Conservation (phyloP, 2,888 invertebrate genomes). For the Rhabditoides inermis region DNA sequence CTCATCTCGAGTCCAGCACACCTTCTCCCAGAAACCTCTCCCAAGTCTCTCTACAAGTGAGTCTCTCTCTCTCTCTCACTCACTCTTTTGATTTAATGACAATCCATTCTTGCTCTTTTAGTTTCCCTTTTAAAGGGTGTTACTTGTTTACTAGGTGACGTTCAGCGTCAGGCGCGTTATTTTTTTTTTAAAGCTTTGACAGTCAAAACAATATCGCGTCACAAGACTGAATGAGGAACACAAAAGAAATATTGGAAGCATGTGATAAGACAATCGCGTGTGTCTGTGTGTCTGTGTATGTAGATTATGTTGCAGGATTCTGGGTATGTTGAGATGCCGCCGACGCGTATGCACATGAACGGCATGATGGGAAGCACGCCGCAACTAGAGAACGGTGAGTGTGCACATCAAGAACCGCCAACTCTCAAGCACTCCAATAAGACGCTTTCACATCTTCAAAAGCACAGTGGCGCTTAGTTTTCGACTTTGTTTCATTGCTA, state of each 20-base stretch:
- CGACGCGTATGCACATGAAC: constrained; percentile 12
- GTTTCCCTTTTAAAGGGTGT: background rate
- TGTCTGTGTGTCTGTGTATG: background rate
- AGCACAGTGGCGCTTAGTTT: too few species aligned
- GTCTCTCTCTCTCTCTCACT: background rate
- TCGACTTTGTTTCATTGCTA: too few species aligned
- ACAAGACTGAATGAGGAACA: background rate
- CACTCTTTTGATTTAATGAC: background rate
- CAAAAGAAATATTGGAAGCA: background rate
- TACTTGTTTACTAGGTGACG: background rate
- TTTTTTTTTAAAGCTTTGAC: background rate
- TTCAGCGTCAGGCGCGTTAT: background rate
- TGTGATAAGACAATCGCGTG: background rate
- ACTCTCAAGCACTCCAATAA: too few species aligned
- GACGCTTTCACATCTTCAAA: too few species aligned
- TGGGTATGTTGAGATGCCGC: constrained; percentile 40
- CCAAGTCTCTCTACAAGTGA: constrained; percentile 46
- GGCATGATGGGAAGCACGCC: constrained; percentile 46
- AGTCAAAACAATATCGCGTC: too few species aligned
- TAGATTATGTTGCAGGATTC: constrained; percentile 34
- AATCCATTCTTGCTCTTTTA: too few species aligned
- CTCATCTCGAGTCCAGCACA: constrained; percentile 41
- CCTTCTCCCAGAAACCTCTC: constrained; percentile 50
- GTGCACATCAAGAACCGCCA: too few species aligned
- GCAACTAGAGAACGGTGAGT: constrained; percentile 39